Evolutionary conservation across 2,113 vertebrate genomes (phyloP).

Genomic region (Tamias sibiricus): DNA sequence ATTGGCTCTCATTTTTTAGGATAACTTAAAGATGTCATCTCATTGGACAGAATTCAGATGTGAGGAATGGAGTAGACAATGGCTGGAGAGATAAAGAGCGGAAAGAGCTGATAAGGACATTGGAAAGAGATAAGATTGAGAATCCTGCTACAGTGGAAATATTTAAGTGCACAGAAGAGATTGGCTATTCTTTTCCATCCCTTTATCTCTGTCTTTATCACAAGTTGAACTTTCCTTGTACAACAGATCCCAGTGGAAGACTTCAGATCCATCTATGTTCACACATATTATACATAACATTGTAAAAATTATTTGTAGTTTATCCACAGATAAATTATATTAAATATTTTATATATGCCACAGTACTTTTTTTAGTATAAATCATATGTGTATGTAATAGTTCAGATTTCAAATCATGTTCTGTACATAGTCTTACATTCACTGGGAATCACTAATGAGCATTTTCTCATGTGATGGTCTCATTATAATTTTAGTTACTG

Average conservation of each 20-base stretch:
- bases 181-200: not conserved
- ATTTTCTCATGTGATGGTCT: not conserved
- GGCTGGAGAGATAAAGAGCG: not conserved
- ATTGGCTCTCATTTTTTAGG: not conserved
- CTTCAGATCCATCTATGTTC: not conserved
- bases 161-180: not conserved
- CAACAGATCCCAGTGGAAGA: not conserved
- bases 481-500: not conserved
- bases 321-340: not conserved
- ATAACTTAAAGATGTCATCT: not conserved
- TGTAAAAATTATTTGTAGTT: not conserved
- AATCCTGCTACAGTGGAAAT: not conserved
- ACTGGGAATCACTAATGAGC: not conserved
- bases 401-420: not conserved
- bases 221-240: not conserved
- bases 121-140: not conserved
- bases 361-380: not conserved
- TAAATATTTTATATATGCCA: not conserved
- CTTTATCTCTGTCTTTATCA: not conserved
- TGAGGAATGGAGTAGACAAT: not conserved
- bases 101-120: not conserved
- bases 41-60: not conserved
- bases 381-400: not conserved
- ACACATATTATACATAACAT: not conserved
- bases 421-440: not conserved